phyloP scores from a whole-genome alignment of 35 echinoderm and acorn worm genomes.

The Strongylocentrotus purpuratus region DNA sequence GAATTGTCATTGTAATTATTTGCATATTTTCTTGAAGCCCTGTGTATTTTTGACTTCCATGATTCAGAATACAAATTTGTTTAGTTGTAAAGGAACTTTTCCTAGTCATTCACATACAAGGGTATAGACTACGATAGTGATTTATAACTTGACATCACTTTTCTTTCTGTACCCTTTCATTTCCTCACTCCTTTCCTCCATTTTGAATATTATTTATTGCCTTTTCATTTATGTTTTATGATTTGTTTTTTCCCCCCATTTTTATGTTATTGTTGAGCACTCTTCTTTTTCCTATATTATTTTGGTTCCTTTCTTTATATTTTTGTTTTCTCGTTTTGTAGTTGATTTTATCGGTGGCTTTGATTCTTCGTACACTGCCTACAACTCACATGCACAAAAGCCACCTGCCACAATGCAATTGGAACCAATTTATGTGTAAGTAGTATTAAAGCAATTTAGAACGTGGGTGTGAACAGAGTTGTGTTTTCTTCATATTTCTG shows the following conservation, averaged over 20 bases:
- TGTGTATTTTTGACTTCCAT: no score
- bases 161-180: not conserved
- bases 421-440: slow-evolving; percentile 97
- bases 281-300: not conserved
- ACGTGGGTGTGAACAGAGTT: not conserved
- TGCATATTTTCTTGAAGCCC: no score
- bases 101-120: not conserved
- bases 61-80: no score
- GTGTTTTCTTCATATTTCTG: not conserved
- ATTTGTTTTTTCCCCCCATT: not conserved
- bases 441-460: slow-evolving; percentile 19
- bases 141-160: not conserved
- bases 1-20: no score
- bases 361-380: slow-evolving; percentile 82
- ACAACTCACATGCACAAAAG: slow-evolving; percentile 77
- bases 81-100: no score
- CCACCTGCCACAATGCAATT: slow-evolving; percentile 71
- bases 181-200: not conserved
- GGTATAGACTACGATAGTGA: not conserved
- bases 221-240: not conserved
- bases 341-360: slow-evolving; percentile 99
- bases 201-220: not conserved
- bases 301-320: slow-evolving; percentile 9
- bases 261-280: not conserved
- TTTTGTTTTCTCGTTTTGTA: slow-evolving; percentile 60